A percentile compares a stretch with the other conserved stretches of the same genome.
Evolutionary conservation across 2,888 invertebrate species (phyloP).

Genomic region (Diplazon laetatorius): DNA sequence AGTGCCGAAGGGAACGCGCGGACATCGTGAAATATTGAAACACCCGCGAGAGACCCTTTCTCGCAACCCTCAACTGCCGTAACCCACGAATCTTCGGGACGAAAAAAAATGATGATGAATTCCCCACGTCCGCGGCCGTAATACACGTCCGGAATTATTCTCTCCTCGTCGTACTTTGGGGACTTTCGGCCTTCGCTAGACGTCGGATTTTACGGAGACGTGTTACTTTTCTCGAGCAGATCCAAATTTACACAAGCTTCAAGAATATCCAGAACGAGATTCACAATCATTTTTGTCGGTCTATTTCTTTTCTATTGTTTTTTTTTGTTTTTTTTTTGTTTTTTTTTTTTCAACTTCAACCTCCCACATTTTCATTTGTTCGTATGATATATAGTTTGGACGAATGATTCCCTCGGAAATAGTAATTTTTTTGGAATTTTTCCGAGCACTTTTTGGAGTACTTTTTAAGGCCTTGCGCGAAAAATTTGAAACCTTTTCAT

Average conservation of each 20-base stretch:
- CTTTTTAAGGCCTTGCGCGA: too few relatives aligned
- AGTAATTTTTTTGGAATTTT: too few relatives aligned
- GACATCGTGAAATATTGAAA: constrained; percentile 68
- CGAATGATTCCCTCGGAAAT: too few relatives aligned
- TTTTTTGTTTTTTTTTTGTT: background rate
- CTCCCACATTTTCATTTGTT: too few relatives aligned
- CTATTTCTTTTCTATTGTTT: constrained; percentile 25
- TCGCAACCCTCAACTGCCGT: constrained; percentile 50
- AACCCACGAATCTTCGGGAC: constrained; percentile 41
- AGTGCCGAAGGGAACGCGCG: constrained; percentile 58
- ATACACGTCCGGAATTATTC: constrained; percentile 45
- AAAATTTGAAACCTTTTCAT: too few relatives aligned
- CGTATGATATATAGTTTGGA: too few relatives aligned
- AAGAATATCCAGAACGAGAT: constrained; percentile 29
- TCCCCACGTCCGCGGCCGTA: constrained; percentile 49
- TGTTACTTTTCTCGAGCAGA: constrained; percentile 23
- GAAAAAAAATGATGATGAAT: constrained; percentile 64
- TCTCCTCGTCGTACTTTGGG: constrained; percentile 35
- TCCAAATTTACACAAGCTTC: constrained; percentile 16
- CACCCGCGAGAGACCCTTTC: constrained; percentile 69
- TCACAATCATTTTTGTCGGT: too few relatives aligned
- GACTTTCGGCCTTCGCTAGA: background rate
- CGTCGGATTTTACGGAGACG: constrained; percentile 19
- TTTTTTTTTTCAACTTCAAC: too few relatives aligned
- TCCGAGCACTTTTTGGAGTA: too few relatives aligned